Evolutionary conservation across 2,113 vertebrate genomes (phyloP).

Genomic region (Nothoprocta perdicaria): DNA sequence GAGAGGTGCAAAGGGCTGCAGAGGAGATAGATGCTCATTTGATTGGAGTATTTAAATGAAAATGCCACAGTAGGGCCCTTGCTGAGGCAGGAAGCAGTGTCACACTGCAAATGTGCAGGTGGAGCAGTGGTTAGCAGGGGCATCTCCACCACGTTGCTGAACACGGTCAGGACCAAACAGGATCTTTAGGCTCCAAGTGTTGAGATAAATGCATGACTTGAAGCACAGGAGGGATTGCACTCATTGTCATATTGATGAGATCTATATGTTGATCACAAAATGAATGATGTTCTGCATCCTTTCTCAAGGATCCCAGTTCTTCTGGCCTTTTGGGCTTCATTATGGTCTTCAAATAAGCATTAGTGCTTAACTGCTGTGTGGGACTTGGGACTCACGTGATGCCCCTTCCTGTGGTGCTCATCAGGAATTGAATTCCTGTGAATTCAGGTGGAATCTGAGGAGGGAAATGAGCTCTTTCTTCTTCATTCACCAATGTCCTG

Average conservation of each 20-base stretch:
- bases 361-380: background rate
- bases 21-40: background rate
- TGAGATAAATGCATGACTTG: background rate
- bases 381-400: background rate
- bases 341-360: background rate
- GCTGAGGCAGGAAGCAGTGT: background rate
- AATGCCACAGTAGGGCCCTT: fast-evolving
- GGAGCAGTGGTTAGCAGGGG: background rate
- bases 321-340: background rate
- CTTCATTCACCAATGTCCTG: conserved; percentile 34
- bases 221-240: background rate
- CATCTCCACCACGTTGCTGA: background rate
- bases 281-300: background rate
- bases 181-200: background rate
- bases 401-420: background rate
- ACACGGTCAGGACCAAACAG: background rate
- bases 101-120: background rate
- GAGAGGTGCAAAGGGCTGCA: background rate
- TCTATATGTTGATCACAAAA: background rate
- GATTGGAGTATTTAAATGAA: background rate
- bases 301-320: background rate
- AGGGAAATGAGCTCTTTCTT: background rate
- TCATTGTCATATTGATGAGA: background rate
- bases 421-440: background rate
- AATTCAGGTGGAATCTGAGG: background rate